Evolutionary conservation across 1,140 invertebrate genomes (phyloP).

Genomic region (Penaeus vannamei): DNA sequence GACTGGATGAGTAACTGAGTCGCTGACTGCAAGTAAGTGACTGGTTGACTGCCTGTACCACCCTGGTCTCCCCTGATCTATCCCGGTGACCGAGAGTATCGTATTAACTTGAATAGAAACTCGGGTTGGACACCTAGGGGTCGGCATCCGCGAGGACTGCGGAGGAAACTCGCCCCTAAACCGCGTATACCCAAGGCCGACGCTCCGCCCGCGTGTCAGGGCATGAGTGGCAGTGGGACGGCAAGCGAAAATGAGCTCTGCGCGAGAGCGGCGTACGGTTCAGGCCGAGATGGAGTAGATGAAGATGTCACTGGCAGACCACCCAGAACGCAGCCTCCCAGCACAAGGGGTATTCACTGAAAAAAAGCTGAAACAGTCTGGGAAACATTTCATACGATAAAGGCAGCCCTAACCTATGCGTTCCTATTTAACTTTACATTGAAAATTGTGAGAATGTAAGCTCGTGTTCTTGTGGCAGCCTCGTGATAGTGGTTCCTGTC

Average conservation of each 20-base stretch:
- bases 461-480: background rate
- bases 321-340: constrained; percentile 50
- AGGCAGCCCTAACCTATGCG: constrained; percentile 2
- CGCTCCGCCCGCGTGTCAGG: background rate
- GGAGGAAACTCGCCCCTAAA: constrained; percentile 4
- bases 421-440: constrained; percentile 35
- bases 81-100: constrained; percentile 16
- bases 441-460: background rate
- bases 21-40: too few species aligned
- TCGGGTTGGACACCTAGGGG: constrained; percentile 7
- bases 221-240: background rate
- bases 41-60: too few species aligned
- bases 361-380: constrained; percentile 16
- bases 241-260: background rate
- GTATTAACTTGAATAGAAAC: constrained; percentile 29
- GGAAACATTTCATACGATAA: constrained; percentile 51
- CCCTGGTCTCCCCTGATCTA: background rate
- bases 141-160: background rate
- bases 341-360: constrained; percentile 43
- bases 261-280: background rate
- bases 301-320: constrained; percentile 55
- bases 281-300: constrained; percentile 19
- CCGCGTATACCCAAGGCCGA: background rate
- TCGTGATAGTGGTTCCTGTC: background rate
- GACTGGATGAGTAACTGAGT: too few species aligned